Evolutionary conservation across 2,797 vertebrate species (phyloP), one percentile per base, ranked within the genome.

Genomic region (Pseudochirops cupreus): DNA sequence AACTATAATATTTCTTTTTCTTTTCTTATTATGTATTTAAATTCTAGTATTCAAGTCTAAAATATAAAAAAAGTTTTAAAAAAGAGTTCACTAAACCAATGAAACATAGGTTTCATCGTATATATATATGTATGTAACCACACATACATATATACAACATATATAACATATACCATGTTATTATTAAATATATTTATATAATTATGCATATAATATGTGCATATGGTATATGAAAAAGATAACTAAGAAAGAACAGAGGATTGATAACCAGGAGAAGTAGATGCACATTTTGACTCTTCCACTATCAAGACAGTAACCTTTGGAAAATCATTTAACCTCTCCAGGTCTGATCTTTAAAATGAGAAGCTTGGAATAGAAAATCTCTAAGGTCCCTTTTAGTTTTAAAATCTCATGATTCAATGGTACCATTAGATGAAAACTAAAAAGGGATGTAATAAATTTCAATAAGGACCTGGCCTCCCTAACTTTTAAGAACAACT

Each of bases 131-230:
- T 29, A 53, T 28, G 12, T 53, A 12, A 29, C 46, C 50, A 11
- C 4, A 33, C 3, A 91, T 33, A 3, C 5, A 54, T 24, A 58
- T 6, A 58, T 58, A 28, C 16, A 53, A 33, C 0, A 55, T 16
- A 11, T 29, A 62, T 29, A 53, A 92, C n/a, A 74, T 4, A 55
- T 13, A 62, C 18, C 1, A 4, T 87, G 9, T 54, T 55, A 91
- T 95, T 94, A 91, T 96, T 94, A 90, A 87, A 92, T 96, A 54
- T 67, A 82, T 4, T 94, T 95, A 56, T 55, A 28, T 89, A 92
- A 29, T 91, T 95, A 53, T 50, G 93, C 5, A 92, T 92, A 52
- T 92, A n/a, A 87, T 50, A 58, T 53, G 52, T 90, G 18, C 4
- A 92, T 93, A 55, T 90, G 57, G 87, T 89, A 56, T 46, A 55